Evolutionary conservation across 2,888 invertebrate species (phyloP).

Genomic region (Campaea margaritaria): DNA sequence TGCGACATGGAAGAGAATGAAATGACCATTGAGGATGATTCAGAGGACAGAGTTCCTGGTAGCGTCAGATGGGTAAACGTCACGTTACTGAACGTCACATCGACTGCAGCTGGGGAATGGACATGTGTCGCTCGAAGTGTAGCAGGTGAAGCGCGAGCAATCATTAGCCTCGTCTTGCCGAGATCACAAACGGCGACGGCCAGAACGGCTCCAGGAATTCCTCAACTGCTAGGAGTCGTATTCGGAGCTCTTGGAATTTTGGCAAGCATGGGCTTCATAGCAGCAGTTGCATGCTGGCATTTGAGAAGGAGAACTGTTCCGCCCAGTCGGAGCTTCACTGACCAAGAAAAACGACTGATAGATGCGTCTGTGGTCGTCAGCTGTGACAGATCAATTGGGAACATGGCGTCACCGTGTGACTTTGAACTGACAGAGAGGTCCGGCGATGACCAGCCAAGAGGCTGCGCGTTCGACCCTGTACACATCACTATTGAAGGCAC

Average conservation of each 20-base stretch:
- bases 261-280: slow-evolving; percentile 87
- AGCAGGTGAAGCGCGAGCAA: slow-evolving; percentile 86
- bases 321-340: slow-evolving; percentile 90
- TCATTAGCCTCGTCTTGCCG: slow-evolving; percentile 83
- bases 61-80: slow-evolving; percentile 91
- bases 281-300: slow-evolving; percentile 84
- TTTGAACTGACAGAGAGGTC: slow-evolving; percentile 80
- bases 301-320: slow-evolving; percentile 90
- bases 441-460: slow-evolving; percentile 75
- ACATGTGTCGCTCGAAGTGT: slow-evolving; percentile 91
- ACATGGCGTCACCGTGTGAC: slow-evolving; percentile 84
- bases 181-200: slow-evolving; percentile 91
- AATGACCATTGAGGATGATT: slow-evolving; percentile 72
- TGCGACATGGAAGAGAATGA: slow-evolving; percentile 80
- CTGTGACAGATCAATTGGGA: slow-evolving; percentile 88
- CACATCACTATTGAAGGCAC: slow-evolving; percentile 87
- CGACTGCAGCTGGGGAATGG: slow-evolving; percentile 93
- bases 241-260: slow-evolving; percentile 90
- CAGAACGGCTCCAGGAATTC: slow-evolving; percentile 89
- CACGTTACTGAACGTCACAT: slow-evolving; percentile 92
- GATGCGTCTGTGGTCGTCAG: slow-evolving; percentile 89
- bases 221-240: slow-evolving; percentile 89
- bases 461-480: slow-evolving; percentile 85
- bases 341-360: slow-evolving; percentile 94
- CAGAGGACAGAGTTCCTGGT: slow-evolving; percentile 76